A percentile compares a stretch with the other conserved stretches of the same genome.
Conservation (phyloP, 2,888 invertebrate genomes). For the Tetropium fuscum region DNA sequence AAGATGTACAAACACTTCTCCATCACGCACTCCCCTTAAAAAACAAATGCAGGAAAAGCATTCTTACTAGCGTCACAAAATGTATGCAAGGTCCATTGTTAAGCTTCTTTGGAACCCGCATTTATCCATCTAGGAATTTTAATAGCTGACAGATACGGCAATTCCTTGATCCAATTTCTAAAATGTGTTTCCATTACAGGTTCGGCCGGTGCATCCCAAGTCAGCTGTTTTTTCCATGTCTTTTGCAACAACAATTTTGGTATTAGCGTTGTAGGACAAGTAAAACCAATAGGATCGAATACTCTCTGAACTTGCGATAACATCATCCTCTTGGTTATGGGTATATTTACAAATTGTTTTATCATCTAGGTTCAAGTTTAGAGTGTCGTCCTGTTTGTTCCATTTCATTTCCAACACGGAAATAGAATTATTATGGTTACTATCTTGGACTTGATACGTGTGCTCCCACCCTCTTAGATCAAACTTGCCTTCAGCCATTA, state of each 20-base stretch:
- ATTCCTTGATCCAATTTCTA: background rate
- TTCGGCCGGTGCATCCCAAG: slow-evolving; percentile 22
- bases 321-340: slow-evolving; percentile 23
- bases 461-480: background rate
- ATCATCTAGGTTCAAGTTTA: background rate
- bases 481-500: slow-evolving; percentile 14
- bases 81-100: background rate
- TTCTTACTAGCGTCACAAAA: slow-evolving; percentile 1
- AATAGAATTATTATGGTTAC: background rate
- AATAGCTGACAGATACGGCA: background rate
- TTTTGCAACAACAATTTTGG: slow-evolving; percentile 35
- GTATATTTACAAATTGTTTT: background rate
- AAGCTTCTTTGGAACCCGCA: background rate
- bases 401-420: slow-evolving; percentile 12
- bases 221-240: slow-evolving; percentile 24
- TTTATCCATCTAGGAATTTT: background rate
- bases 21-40: background rate
- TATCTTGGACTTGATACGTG: background rate
- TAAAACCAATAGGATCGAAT: slow-evolving; percentile 32
- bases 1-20: background rate
- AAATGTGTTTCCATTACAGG: background rate
- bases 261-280: slow-evolving; percentile 25
- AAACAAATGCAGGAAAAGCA: background rate
- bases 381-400: slow-evolving; percentile 1
- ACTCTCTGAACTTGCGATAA: slow-evolving; percentile 20